Evolutionary conservation across 2,797 vertebrate genomes (phyloP).

Genomic region (Rhyacichthys aspro): DNA sequence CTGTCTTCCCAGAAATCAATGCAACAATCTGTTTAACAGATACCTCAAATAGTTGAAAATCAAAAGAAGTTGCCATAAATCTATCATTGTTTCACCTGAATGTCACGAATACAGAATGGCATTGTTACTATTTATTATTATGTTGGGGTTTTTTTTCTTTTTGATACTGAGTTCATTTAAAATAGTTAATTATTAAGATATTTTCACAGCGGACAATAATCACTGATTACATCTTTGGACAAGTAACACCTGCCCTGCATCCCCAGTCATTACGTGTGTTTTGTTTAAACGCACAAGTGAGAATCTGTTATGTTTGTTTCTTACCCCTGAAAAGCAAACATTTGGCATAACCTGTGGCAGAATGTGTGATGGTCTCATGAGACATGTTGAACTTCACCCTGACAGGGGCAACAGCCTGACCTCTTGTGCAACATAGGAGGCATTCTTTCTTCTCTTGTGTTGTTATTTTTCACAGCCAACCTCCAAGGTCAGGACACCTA

Average conservation of each 20-base stretch:
- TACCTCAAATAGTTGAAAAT: conserved; percentile 83
- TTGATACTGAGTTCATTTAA: conserved; percentile 75
- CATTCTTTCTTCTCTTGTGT: conserved; percentile 66
- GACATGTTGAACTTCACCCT: conserved; percentile 60
- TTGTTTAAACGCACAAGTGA: conserved; percentile 19
- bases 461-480: conserved; percentile 75
- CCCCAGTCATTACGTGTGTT: conserved; percentile 30
- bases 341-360: conserved; percentile 37
- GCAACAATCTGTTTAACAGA: conserved; percentile 85
- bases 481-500: conserved; percentile 80
- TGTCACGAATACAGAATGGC: conserved; percentile 78
- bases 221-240: conserved; percentile 59
- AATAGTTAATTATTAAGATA: conserved; percentile 77
- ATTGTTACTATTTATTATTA: conserved; percentile 80
- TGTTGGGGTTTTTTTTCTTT: conserved; percentile 78
- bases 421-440: conserved; percentile 54
- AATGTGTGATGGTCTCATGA: conserved; percentile 30
- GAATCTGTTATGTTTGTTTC: conserved; percentile 33
- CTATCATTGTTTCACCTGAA: conserved; percentile 79
- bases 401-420: conserved; percentile 57
- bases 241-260: conserved; percentile 45
- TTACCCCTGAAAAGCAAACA: conserved; percentile 49
- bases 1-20: conserved; percentile 84
- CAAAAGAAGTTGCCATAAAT: conserved; percentile 80
- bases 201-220: conserved; percentile 48